These are phyloP conservation scores for Montipora capricornis DNA, from an alignment of 64 coral and sea anemone genomes.

Conservation along the genomic window DNA sequence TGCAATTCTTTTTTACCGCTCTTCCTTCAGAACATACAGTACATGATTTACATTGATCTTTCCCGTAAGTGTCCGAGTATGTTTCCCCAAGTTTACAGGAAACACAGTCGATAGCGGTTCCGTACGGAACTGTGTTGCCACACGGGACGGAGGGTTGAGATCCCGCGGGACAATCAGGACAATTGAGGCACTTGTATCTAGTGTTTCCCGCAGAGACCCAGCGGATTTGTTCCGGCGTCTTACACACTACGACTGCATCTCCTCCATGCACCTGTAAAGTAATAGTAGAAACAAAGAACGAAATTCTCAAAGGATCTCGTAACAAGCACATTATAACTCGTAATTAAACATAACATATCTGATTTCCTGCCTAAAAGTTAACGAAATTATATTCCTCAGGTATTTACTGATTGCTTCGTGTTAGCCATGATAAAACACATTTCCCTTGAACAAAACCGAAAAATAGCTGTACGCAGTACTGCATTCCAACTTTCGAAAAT, in stretches of 20 bases:
- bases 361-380: too few species aligned
- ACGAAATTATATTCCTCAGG: too few species aligned
- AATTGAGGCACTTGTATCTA: slow-evolving; percentile 26
- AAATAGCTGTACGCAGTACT: too few species aligned
- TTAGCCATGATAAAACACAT: too few species aligned
- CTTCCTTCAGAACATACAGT: slow-evolving; percentile 33
- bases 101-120: slow-evolving; percentile 6
- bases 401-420: too few species aligned
- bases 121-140: slow-evolving; percentile 22
- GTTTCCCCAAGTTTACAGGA: slow-evolving; percentile 8
- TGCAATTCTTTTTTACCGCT: slow-evolving; percentile 42
- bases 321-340: too few species aligned
- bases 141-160: slow-evolving; percentile 23
- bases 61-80: slow-evolving; percentile 24
- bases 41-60: slow-evolving; percentile 39
- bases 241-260: background rate
- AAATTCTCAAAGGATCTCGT: too few species aligned
- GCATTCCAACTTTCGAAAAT: too few species aligned
- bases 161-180: slow-evolving; percentile 31
- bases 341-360: too few species aligned
- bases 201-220: background rate
- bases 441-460: too few species aligned
- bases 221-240: background rate
- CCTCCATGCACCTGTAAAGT: background rate
- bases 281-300: background rate